Percentiles rank a stretch among this genome's conserved stretches.
Evolutionary conservation across 2,888 invertebrate species (phyloP).

Genomic region (Polia nebulosa): DNA sequence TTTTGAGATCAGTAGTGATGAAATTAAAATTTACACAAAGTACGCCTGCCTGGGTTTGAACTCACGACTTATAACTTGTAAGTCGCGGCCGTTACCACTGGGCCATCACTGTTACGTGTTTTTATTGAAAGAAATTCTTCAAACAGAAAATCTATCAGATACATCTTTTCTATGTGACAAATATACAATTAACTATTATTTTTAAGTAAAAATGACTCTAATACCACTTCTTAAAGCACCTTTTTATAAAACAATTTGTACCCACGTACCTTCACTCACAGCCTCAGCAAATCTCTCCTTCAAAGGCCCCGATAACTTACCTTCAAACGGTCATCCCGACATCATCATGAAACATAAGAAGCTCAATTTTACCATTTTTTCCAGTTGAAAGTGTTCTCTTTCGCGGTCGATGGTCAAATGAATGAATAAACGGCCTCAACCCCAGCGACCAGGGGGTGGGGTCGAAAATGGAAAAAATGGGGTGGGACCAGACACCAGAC

Average conservation of each 20-base stretch:
- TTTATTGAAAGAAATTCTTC: too few relatives aligned
- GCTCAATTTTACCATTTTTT: slow-evolving; percentile 64
- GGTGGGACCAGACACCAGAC: slow-evolving; percentile 79
- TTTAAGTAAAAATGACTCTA: background rate
- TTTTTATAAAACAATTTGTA: slow-evolving; percentile 2
- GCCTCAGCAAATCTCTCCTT: slow-evolving; percentile 27
- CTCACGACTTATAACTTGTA: too few relatives aligned
- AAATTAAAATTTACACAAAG: too few relatives aligned
- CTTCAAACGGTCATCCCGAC: slow-evolving; percentile 60
- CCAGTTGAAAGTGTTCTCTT: slow-evolving; percentile 65
- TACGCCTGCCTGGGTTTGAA: too few relatives aligned
- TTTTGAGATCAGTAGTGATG: too few relatives aligned
- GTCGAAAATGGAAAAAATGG: slow-evolving; percentile 75
- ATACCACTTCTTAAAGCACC: background rate
- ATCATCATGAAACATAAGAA: slow-evolving; percentile 67
- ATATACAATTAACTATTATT: background rate
- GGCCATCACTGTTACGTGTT: too few relatives aligned
- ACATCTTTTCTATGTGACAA: too few relatives aligned
- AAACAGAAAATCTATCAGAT: too few relatives aligned
- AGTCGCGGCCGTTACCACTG: too few relatives aligned
- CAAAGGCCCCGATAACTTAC: slow-evolving; percentile 43
- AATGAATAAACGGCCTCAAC: slow-evolving; percentile 67
- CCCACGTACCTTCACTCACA: slow-evolving; percentile 27
- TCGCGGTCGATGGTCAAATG: slow-evolving; percentile 75
- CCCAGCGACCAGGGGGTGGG: slow-evolving; percentile 77